Base-by-base conservation (phyloP, 2,113 vertebrate genomes). In the Marmota monax region DNA sequence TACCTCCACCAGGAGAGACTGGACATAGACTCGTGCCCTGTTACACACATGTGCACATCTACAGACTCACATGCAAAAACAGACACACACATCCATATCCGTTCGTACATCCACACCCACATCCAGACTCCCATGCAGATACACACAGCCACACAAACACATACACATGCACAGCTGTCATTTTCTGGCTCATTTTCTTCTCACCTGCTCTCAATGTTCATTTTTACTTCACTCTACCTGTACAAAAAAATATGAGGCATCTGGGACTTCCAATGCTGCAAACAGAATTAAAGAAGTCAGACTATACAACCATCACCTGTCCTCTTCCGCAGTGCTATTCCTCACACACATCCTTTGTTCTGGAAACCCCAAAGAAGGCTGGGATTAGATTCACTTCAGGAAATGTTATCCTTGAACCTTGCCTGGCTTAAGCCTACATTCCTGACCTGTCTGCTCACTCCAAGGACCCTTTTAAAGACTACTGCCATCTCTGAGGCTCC, bases 301-400 rank as follows among this genome's bases (percentile, higher is more conserved):
- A n/a, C 58, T 69, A 20, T 6, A 65, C 17, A 4, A n/a, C 27
- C 14, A 20, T 67, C 39, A 39, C 67, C 69, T 90, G 34, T 37
- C 20, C 39, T 39, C 53, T 39, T 84, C 18, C 39, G 45, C 78
- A 45, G 7, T 48, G 76, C 69, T 86, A 69, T 25, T 90, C 2
- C 73, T 77, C 39, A 83, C 4, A 73, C 20, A 67, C 53, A 92
- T 77, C 39, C 92, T 91, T 86, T 87, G 84, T 88, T 72, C 91
- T 67, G 48, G 74, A 95, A 91, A 82, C 20, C 42, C 39, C 48
- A 58, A 88, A 79, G 77, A 92, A 48, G 53, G 7, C 42, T 91
- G 84, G 84, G 82, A 58, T 63, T 95, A 95, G 88, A 84, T 69
- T 73, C 45, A 78, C 61, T 78, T 92, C 88, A 94, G 94, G 72